phyloP scores from a whole-genome alignment of 2,797 vertebrate genomes.

The Leptatherina wallacei region DNA sequence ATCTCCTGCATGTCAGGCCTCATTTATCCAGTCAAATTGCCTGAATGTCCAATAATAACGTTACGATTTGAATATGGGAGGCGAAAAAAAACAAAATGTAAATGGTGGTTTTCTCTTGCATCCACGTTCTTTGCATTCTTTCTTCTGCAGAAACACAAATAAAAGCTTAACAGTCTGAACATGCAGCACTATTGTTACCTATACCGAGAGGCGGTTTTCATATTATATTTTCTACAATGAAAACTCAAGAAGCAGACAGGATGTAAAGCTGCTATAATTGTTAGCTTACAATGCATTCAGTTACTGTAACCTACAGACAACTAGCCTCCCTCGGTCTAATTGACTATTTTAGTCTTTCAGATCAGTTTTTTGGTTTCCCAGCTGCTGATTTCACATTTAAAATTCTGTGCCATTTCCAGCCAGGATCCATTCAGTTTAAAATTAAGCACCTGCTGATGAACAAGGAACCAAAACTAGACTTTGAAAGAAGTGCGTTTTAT shows the following conservation, averaged over 20 bases:
- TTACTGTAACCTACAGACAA: neutral
- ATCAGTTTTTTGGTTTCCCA: neutral
- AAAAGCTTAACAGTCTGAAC: neutral
- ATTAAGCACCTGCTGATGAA: neutral
- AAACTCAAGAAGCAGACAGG: neutral
- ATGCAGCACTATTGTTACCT: neutral
- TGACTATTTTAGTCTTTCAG: neutral
- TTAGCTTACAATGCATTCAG: neutral
- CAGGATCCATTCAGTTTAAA: neutral
- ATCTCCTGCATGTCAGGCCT: conserved; percentile 7
- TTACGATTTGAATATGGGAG: neutral
- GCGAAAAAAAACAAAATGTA: neutral
- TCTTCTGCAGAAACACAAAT: neutral
- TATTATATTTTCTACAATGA: neutral
- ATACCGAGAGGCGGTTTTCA: neutral
- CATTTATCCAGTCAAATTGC: conserved; percentile 36
- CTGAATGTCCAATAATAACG: conserved; percentile 13
- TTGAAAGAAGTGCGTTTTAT: neutral
- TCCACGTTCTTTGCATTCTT: neutral
- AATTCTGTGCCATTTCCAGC: neutral
- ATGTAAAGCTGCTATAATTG: neutral
- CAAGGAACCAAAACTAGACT: neutral
- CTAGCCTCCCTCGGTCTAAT: neutral
- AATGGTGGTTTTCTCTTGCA: neutral
- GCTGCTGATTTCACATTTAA: neutral